phyloP scores from a whole-genome alignment of 2,113 vertebrate genomes.

The Phaethornis superciliosus region DNA sequence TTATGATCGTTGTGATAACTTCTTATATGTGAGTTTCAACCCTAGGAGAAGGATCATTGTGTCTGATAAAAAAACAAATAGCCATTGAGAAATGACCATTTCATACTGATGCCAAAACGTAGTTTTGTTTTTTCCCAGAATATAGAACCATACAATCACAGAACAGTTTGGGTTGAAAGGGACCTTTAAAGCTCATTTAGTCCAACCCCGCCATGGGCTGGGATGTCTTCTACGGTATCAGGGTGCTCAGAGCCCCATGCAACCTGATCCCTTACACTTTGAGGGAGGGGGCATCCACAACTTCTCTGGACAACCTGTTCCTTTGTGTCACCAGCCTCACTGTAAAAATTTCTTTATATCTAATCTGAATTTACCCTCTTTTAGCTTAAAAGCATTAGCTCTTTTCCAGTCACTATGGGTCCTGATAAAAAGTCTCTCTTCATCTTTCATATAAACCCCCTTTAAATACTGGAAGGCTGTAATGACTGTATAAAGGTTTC shows the following conservation, averaged over 20 bases:
- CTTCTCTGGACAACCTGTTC: not conserved
- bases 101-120: not conserved
- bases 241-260: not conserved
- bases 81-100: not conserved
- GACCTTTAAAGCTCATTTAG: not conserved
- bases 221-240: not conserved
- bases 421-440: not conserved
- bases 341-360: not conserved
- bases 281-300: not conserved
- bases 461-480: not conserved
- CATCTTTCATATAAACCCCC: not conserved
- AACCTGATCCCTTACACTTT: not conserved
- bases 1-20: not conserved
- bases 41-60: not conserved
- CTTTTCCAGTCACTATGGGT: not conserved
- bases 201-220: rapidly evolving
- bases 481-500: not conserved
- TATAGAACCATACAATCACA: not conserved
- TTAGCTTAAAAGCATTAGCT: not conserved
- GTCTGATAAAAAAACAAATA: not conserved
- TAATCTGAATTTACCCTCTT: not conserved
- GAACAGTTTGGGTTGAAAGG: not conserved
- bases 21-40: not conserved
- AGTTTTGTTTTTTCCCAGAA: not conserved
- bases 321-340: not conserved